Evolutionary conservation across 2,113 vertebrate genomes (phyloP).

Genomic region (Elephas maximus): DNA sequence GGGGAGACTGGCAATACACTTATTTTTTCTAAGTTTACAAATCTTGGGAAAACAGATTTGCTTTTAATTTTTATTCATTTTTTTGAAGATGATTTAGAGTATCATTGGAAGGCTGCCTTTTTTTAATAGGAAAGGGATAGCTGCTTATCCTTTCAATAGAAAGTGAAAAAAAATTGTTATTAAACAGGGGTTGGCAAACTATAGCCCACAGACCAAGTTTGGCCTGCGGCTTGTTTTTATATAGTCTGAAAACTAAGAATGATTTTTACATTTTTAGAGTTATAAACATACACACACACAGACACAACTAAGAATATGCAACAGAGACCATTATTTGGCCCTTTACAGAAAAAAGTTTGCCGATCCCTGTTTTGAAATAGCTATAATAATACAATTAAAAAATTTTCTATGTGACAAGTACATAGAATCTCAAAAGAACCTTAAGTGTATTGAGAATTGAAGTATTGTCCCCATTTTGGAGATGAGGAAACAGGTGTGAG

Average conservation of each 20-base stretch:
- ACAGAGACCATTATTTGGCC: neutral
- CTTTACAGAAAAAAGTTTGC: neutral
- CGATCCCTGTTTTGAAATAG: neutral
- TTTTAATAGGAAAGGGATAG: slow-evolving; percentile 22
- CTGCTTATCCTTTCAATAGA: neutral
- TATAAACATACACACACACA: neutral
- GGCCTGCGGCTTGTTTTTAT: neutral
- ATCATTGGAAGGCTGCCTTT: neutral
- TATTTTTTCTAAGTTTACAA: slow-evolving; percentile 18
- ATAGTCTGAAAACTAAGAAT: neutral
- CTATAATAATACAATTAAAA: neutral
- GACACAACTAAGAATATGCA: neutral
- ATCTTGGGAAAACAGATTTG: slow-evolving; percentile 35
- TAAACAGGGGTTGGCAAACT: neutral
- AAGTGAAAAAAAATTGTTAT: neutral
- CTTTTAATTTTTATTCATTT: slow-evolving; percentile 44
- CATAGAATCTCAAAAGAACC: neutral
- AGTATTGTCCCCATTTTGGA: neutral
- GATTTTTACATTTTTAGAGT: neutral
- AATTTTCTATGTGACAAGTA: neutral
- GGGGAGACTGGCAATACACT: neutral
- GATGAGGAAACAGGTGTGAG: neutral
- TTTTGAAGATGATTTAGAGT: slow-evolving; percentile 22
- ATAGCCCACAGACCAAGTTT: neutral
- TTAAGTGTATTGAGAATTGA: neutral